These are phyloP conservation scores for Odontocerum albicorne DNA, from an alignment of 2,888 invertebrate genomes.

Conservation along the genomic window DNA sequence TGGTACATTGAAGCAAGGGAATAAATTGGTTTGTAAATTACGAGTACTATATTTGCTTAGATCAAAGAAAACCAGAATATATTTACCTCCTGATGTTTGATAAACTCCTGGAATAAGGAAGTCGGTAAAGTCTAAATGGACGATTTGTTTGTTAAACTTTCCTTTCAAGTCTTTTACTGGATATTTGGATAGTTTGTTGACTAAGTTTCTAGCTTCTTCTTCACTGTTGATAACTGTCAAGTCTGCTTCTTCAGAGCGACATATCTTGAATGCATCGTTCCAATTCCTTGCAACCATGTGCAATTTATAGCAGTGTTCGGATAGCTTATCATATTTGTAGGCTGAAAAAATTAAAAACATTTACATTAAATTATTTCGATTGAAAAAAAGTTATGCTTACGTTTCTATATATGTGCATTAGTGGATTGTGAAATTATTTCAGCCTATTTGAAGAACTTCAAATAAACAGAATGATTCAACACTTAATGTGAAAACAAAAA, in stretches of 20 bases:
- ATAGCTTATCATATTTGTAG: background rate
- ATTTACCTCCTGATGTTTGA: constrained; percentile 4
- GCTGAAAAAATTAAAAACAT: no score
- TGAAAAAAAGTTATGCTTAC: background rate
- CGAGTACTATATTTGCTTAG: no score
- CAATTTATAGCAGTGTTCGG: constrained; percentile 21
- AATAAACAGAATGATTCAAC: no score
- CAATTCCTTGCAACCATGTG: constrained; percentile 23
- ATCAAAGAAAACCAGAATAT: no score
- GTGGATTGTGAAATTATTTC: no score
- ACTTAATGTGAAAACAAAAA: no score
- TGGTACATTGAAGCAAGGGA: no score
- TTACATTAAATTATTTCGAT: no score
- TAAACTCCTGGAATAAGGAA: constrained; percentile 2
- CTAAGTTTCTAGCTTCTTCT: constrained; percentile 11
- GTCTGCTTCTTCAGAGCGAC: constrained; percentile 10
- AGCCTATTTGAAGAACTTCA: no score
- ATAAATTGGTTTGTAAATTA: no score
- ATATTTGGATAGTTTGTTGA: background rate
- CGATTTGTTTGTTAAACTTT: constrained; percentile 6
- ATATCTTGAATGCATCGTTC: constrained; percentile 23
- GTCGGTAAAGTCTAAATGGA: constrained; percentile 20
- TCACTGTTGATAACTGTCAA: constrained; percentile 23
- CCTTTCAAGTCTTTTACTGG: constrained; percentile 5
- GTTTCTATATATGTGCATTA: constrained; percentile 2